Conservation (phyloP, 2,113 vertebrate species). For the Ceyx cyanopectus region DNA sequence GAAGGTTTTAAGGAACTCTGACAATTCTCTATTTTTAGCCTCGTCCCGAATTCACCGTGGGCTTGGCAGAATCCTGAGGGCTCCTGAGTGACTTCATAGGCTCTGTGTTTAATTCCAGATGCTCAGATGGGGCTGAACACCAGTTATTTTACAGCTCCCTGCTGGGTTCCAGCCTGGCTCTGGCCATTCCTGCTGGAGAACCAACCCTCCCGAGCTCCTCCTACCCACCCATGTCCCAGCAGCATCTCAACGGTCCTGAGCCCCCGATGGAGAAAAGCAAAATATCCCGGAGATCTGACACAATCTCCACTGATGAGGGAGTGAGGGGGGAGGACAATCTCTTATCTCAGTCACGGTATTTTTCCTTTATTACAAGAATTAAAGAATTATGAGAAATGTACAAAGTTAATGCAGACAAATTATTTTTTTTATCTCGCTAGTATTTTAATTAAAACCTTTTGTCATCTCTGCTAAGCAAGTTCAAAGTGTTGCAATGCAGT, state of each 20-base stretch:
- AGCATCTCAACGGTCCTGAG: background rate
- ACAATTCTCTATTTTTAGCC: background rate
- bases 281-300: background rate
- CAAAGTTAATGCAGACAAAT: slow-evolving; percentile 67
- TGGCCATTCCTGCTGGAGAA: background rate
- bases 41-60: background rate
- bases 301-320: background rate
- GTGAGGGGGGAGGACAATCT: slow-evolving; percentile 1
- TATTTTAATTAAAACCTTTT: slow-evolving; percentile 80
- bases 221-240: background rate
- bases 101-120: background rate
- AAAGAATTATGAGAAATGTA: slow-evolving; percentile 55
- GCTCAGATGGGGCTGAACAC: background rate
- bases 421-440: slow-evolving; percentile 55
- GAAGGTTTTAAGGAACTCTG: slow-evolving; percentile 13
- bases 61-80: background rate
- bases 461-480: slow-evolving; percentile 71
- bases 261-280: background rate
- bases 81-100: background rate
- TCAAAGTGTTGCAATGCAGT: slow-evolving; percentile 64
- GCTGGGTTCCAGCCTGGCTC: background rate
- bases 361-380: slow-evolving; percentile 60
- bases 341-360: slow-evolving; percentile 42
- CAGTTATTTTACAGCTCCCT: background rate
- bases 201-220: background rate